Evolutionary conservation across 2,888 invertebrate genomes (phyloP).

Genomic region (Dasypogon diadema): DNA sequence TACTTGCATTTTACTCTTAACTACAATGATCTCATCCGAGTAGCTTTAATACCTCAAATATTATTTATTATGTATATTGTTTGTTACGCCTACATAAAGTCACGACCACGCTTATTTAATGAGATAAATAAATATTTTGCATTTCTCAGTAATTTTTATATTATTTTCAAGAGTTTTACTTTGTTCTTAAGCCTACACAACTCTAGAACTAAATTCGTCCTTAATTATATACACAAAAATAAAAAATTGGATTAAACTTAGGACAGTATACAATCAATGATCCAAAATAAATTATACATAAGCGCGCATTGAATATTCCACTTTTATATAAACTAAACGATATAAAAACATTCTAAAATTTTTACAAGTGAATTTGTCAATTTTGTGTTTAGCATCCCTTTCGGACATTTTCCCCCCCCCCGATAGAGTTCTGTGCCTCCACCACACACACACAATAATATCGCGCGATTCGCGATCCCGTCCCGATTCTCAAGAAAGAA

Average conservation of each 20-base stretch:
- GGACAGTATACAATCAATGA: conserved; percentile 37
- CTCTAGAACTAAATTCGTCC: conserved; percentile 54
- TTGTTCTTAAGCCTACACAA: neutral
- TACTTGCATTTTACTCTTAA: conserved; percentile 26
- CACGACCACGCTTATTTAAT: conserved; percentile 52
- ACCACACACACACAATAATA: neutral
- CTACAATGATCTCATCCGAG: neutral
- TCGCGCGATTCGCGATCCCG: neutral
- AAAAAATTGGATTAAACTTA: conserved; percentile 30
- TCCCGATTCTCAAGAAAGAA: conserved; percentile 17
- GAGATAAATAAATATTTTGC: conserved; percentile 51
- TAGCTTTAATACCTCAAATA: conserved; percentile 37
- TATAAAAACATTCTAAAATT: conserved; percentile 17
- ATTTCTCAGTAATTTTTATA: conserved; percentile 44
- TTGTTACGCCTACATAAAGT: conserved; percentile 35
- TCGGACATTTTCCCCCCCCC: neutral
- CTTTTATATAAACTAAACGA: neutral
- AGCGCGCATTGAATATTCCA: conserved; percentile 39
- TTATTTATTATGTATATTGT: conserved; percentile 4
- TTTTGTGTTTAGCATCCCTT: neutral
- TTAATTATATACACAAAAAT: conserved; percentile 56
- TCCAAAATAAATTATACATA: conserved; percentile 42
- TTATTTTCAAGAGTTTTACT: conserved; percentile 35
- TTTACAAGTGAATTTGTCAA: conserved; percentile 30
- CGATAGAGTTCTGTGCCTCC: neutral